phyloP scores from a whole-genome alignment of 2,888 invertebrate species.

The Apocheima hispidaria region DNA sequence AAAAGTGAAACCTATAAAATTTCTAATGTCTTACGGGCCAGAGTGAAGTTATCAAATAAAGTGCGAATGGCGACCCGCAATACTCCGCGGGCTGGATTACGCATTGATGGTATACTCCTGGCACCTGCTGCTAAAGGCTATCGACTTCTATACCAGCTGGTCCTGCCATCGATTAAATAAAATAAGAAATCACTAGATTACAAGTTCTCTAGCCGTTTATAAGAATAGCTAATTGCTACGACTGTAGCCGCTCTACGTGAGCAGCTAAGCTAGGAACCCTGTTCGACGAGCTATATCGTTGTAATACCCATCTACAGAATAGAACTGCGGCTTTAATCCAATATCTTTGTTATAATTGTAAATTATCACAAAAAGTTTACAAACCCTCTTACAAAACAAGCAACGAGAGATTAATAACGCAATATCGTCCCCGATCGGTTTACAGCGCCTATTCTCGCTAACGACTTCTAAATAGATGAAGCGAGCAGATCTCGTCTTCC shows the following conservation, averaged over 20 bases:
- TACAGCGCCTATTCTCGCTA: constrained; percentile 76
- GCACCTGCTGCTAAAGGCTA: constrained; percentile 54
- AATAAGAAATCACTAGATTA: constrained; percentile 38
- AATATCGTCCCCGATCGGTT: constrained; percentile 73
- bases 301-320: constrained; percentile 28
- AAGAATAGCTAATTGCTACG: constrained; percentile 42
- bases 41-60: constrained; percentile 61
- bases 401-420: constrained; percentile 68
- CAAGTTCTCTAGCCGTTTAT: constrained; percentile 29
- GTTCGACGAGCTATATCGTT: constrained; percentile 34
- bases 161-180: constrained; percentile 36
- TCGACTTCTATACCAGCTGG: constrained; percentile 38
- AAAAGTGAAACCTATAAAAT: constrained; percentile 53
- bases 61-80: constrained; percentile 53
- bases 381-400: constrained; percentile 65
- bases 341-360: constrained; percentile 40
- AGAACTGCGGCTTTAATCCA: constrained; percentile 26
- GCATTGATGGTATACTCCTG: constrained; percentile 48
- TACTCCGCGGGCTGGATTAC: constrained; percentile 44
- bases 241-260: constrained; percentile 26
- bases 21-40: constrained; percentile 53
- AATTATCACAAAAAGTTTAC: constrained; percentile 56
- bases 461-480: constrained; percentile 81
- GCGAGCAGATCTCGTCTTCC: constrained; percentile 75
- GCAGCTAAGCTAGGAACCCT: constrained; percentile 39